Conservation (phyloP, 2,113 vertebrate genomes). For the Ceuthmochares aereus region DNA sequence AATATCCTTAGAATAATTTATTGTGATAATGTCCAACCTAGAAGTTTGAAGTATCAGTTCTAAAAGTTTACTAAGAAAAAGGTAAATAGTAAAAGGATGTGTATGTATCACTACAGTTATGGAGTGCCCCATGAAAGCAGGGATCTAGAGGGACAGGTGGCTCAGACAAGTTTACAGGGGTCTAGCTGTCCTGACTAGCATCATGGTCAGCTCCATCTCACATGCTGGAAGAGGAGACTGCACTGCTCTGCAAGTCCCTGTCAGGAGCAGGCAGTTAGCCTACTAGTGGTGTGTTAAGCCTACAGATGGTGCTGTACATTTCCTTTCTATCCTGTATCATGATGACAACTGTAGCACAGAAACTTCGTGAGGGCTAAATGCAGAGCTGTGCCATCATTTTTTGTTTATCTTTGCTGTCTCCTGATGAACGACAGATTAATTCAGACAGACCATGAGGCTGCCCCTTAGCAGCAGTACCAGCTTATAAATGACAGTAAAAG, state of each 20-base stretch:
- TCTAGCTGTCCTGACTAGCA: background rate
- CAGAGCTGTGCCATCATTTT: background rate
- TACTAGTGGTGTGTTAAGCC: too few species aligned
- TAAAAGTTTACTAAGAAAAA: background rate
- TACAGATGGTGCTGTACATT: background rate
- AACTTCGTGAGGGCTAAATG: background rate
- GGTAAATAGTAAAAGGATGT: background rate
- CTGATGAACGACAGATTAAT: background rate
- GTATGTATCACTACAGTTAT: background rate
- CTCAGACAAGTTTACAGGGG: background rate
- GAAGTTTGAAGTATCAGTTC: background rate
- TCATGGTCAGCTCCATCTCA: background rate
- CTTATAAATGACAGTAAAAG: background rate
- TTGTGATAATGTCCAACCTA: background rate
- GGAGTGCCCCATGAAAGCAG: background rate
- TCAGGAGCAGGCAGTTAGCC: background rate
- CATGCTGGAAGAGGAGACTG: background rate
- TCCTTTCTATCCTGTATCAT: background rate
- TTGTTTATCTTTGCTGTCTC: background rate
- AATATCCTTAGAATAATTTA: background rate
- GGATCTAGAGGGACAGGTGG: background rate
- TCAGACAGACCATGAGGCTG: background rate
- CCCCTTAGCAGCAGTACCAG: background rate
- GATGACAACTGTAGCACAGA: background rate
- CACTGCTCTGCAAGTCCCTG: background rate